A percentile compares a stretch with the other conserved stretches of the same genome.
Evolutionary conservation across 2,888 invertebrate species (phyloP).

Genomic region (Emmelina monodactyla): DNA sequence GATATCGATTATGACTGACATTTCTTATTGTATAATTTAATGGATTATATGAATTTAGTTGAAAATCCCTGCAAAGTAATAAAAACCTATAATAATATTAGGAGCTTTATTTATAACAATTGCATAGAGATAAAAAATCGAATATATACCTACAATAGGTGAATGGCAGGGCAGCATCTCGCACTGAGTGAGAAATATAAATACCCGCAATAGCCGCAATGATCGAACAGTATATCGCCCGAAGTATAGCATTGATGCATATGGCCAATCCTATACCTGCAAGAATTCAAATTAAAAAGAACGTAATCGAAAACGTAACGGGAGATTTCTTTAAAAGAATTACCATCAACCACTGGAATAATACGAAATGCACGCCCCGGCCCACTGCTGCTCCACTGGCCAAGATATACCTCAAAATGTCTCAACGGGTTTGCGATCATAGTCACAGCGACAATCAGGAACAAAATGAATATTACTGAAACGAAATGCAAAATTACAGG

Average conservation of each 20-base stretch:
- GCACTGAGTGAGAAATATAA: slow-evolving; percentile 34
- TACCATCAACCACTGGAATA: slow-evolving; percentile 46
- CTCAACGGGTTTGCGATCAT: slow-evolving; percentile 43
- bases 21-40: neutral
- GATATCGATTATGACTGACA: too few species aligned
- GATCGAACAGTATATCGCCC: slow-evolving; percentile 38
- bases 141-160: slow-evolving; percentile 50
- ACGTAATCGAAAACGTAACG: neutral
- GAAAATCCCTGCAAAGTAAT: slow-evolving; percentile 14
- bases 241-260: slow-evolving; percentile 43
- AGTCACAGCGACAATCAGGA: slow-evolving; percentile 24
- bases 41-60: slow-evolving; percentile 6
- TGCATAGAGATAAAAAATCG: too few species aligned
- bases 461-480: slow-evolving; percentile 37
- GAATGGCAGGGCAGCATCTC: slow-evolving; percentile 38
- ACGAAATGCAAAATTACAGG: too few species aligned
- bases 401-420: slow-evolving; percentile 53
- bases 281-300: slow-evolving; percentile 4
- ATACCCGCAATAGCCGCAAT: slow-evolving; percentile 38
- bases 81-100: too few species aligned
- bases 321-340: neutral
- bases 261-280: slow-evolving; percentile 52
- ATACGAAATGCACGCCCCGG: slow-evolving; percentile 53
- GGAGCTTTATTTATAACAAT: too few species aligned
- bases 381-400: slow-evolving; percentile 56